Percentiles rank a stretch among this genome's conserved stretches.
These are phyloP conservation scores for Umimayanthus kanabou DNA, from an alignment of 92 coral and sea anemone species.

Conservation along the genomic window DNA sequence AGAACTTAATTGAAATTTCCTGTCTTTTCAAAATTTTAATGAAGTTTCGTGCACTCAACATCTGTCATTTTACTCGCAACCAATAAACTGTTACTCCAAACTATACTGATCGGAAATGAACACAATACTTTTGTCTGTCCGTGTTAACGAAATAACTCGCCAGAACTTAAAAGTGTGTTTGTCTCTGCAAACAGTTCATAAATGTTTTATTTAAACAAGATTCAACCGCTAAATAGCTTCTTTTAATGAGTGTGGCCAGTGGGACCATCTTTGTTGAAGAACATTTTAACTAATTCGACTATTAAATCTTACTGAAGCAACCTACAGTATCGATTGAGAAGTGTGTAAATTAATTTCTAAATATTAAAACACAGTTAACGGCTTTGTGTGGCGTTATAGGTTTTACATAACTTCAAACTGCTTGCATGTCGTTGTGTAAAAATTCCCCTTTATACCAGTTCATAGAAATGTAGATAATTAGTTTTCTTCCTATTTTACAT, in stretches of 20 bases:
- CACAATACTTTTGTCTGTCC: not conserved
- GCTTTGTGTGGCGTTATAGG: not conserved
- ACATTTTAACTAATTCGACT: not conserved
- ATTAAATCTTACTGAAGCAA: not conserved
- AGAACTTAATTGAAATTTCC: slow-evolving; percentile 36
- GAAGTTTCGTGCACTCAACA: slow-evolving; percentile 29
- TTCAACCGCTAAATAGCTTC: not conserved
- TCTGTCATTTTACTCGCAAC: slow-evolving; percentile 27
- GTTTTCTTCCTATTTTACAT: not conserved
- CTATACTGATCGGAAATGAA: slow-evolving; percentile 1
- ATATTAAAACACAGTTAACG: not conserved
- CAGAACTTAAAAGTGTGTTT: not conserved
- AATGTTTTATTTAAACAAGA: not conserved
- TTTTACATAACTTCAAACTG: not conserved
- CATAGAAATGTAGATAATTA: no score
- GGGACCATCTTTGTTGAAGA: not conserved
- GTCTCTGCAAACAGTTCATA: not conserved
- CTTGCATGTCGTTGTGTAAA: not conserved
- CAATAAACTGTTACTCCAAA: slow-evolving; percentile 15
- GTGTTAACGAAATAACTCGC: not conserved
- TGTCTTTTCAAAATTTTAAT: slow-evolving; percentile 42
- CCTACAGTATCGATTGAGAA: not conserved
- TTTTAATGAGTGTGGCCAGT: slow-evolving; percentile 5
- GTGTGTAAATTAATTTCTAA: not conserved
- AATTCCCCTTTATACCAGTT: not conserved